A percentile compares a stretch with the other conserved stretches of the same genome.
phyloP scores from a whole-genome alignment of 1,140 invertebrate species.

The Bombus waltoni region DNA sequence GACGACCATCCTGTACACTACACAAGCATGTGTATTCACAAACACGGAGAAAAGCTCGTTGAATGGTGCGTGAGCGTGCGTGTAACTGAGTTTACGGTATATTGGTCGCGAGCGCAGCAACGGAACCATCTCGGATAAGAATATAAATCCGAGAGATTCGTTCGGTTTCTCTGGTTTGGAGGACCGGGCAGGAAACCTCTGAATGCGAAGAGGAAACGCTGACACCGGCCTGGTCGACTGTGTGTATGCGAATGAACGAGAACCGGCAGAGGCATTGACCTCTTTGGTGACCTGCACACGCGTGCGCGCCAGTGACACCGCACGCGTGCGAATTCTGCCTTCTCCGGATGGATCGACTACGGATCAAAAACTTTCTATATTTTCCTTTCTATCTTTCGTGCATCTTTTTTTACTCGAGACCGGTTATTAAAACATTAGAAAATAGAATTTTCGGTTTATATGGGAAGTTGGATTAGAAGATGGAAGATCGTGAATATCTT shows the following conservation, averaged over 20 bases:
- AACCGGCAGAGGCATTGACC: conserved; percentile 74
- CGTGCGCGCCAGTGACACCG: conserved; percentile 37
- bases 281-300: conserved; percentile 64
- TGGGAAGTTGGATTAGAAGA: no score
- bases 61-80: not conserved
- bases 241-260: conserved; percentile 63
- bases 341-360: not conserved
- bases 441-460: no score
- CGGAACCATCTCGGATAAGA: not conserved
- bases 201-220: conserved; percentile 30
- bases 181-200: not conserved
- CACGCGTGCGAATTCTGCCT: conserved; percentile 17
- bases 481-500: not conserved
- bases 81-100: conserved; percentile 29
- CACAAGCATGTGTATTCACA: no score
- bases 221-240: conserved; percentile 6
- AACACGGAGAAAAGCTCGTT: no score
- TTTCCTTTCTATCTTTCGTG: not conserved
- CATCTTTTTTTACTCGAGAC: not conserved
- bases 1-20: conserved; percentile 9
- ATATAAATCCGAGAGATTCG: conserved; percentile 17
- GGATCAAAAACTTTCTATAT: not conserved
- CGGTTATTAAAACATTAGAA: no score
- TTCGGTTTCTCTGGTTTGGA: not conserved
- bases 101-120: not conserved